Conservation (phyloP, 2,888 invertebrate species). For the Pheosia tremula region DNA sequence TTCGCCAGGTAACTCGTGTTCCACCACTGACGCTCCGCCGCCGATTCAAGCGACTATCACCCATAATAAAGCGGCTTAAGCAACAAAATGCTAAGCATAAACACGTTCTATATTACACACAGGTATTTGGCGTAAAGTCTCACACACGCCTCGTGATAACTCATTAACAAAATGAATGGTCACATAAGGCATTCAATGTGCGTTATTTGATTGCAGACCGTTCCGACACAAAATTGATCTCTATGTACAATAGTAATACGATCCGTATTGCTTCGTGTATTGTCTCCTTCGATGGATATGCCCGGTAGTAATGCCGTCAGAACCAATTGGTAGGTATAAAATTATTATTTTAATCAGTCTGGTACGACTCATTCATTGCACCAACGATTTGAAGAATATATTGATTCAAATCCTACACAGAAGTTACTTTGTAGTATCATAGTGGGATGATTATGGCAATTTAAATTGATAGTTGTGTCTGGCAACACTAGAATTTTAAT, state of each 20-base stretch:
- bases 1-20: background rate
- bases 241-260: constrained; percentile 26
- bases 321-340: background rate
- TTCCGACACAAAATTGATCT: constrained; percentile 31
- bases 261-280: constrained; percentile 13
- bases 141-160: constrained; percentile 19
- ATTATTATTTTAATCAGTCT: constrained; percentile 5
- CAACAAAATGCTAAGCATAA: constrained; percentile 32
- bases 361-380: background rate
- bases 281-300: background rate
- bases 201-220: constrained; percentile 33
- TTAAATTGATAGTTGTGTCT: background rate
- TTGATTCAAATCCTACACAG: too few relatives aligned
- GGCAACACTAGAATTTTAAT: background rate
- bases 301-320: background rate
- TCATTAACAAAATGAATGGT: constrained; percentile 27
- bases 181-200: constrained; percentile 48
- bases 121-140: constrained; percentile 31
- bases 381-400: background rate
- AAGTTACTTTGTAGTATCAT: too few relatives aligned
- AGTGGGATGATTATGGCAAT: too few relatives aligned
- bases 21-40: constrained; percentile 1
- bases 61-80: constrained; percentile 36
- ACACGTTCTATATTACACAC: constrained; percentile 34
- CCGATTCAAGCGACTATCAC: constrained; percentile 19